A percentile compares a stretch with the other conserved stretches of the same genome.
These are phyloP conservation scores for Gambelia wislizenii DNA, from an alignment of 2,797 vertebrate species.

Conservation along the genomic window DNA sequence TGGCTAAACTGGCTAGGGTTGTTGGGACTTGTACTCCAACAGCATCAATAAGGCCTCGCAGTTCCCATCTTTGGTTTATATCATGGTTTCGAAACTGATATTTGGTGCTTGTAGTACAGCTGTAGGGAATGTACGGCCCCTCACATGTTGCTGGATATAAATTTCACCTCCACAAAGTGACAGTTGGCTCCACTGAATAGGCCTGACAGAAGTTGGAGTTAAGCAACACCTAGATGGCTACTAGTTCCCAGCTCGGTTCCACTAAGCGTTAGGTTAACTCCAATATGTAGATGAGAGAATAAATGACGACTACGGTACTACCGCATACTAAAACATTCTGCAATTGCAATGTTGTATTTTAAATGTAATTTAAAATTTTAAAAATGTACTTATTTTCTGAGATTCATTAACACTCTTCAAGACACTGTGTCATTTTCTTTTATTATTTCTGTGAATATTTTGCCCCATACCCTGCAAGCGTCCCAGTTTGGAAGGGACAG, in stretches of 20 bases:
- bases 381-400: background rate
- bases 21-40: too few species aligned
- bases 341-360: background rate
- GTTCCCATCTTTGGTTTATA: background rate
- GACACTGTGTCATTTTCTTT: background rate
- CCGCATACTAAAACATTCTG: background rate
- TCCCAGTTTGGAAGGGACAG: too few species aligned
- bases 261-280: background rate
- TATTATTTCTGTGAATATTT: too few species aligned
- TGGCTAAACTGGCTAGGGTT: too few species aligned
- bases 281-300: background rate
- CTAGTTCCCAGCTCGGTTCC: background rate
- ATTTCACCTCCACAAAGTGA: background rate
- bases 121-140: background rate
- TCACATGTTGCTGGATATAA: background rate
- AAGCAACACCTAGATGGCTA: background rate
- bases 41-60: too few species aligned
- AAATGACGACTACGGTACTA: background rate
- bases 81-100: background rate
- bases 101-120: background rate
- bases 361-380: background rate
- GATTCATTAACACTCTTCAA: background rate
- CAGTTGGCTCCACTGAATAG: background rate
- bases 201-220: background rate
- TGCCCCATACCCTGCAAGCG: too few species aligned